Base-by-base conservation (phyloP, 2,888 invertebrate genomes). In the Therioaphis trifolii region DNA sequence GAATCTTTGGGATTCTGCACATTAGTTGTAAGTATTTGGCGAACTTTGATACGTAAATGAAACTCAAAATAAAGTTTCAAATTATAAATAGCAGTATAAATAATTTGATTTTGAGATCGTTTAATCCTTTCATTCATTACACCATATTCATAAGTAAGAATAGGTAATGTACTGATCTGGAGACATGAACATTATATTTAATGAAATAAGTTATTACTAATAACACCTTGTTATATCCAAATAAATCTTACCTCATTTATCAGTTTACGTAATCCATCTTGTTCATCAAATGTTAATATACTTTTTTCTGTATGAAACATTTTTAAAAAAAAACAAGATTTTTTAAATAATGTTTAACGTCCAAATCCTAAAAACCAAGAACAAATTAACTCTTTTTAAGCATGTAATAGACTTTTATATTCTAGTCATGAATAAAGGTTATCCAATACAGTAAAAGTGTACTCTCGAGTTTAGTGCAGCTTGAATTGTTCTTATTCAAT, bases 251-350 rank as follows among this genome's bases (percentile, higher is more conserved):
- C 94, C 87, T 98, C 96, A 91, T 99, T 99, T 89, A 96, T 95
- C 1, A 99, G 90, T 88, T 96, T 96, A 18, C 99, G 90, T 5
- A 99, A 91, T 0, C 99, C 99, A 89, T 99, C 98, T 89, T 95
- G 92, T n/a, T 90, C 91, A 89, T 99, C 99, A 88, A 99, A 99
- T 88, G 97, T 94, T n/a, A n/a, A n/a, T n/a, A n/a, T n/a, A n/a
- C n/a, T n/a, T n/a, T n/a, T n/a, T n/a, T n/a, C n/a, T n/a, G n/a
- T n/a, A n/a, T n/a, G n/a, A n/a, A n/a, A n/a, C n/a, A n/a, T n/a
- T n/a, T n/a, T n/a, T n/a, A n/a, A n/a, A n/a, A n/a, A n/a, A n/a
- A n/a, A n/a, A n/a, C n/a, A n/a, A n/a, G n/a, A n/a, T n/a, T n/a
- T n/a, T n/a, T n/a, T n/a, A n/a, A n/a, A n/a, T n/a, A n/a, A n/a